Base-by-base conservation (phyloP, 2,797 vertebrate species). In the Sebastes hubbsi region DNA sequence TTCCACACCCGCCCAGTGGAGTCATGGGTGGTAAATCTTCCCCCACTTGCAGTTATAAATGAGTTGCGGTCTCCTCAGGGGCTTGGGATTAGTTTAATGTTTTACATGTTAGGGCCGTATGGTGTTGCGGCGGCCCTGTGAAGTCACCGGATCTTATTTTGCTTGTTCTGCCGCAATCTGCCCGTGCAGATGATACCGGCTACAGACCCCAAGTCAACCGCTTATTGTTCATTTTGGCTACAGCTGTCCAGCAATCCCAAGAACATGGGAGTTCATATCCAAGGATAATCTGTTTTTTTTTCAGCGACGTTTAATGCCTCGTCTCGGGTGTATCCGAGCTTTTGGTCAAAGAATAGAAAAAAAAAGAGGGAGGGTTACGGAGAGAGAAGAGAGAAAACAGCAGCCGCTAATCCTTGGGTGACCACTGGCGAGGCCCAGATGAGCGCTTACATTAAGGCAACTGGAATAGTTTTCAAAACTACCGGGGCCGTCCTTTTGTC, bases 11-110 rank as follows among this genome's bases (percentile, higher is more conserved):
- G 62, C 86, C 88, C 87, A 85, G 85, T 64, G 78, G 91, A 94
- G 80, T 87, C 85, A 92, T 92, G 95, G 95, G 95, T 95, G 95
- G 95, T 93, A 95, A 92, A 90, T 90, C 89, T 89, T 69, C 63
- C 85, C 87, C 63, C 16, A 67, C 62, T 84, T 24, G 83, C 78
- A n/a, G 81, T 89, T 81, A 80, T 46, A 84, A 84, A 77, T 36
- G 72, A 90, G 83, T 75, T 1, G 46, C 20, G 32, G 42, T 73
- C 72, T 89, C 91, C 78, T 80, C 24, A 0, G 83, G 88, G 92
- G 87, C 77, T 42, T 29, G 64, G 68, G 93, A 93, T 95, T 93
- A 94, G 83, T 83, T 84, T 82, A 85, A 27, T 91, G 90, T 88
- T 80, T 84, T 81, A 80, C 66, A 75, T 67, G 36, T 71, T 20